These are phyloP conservation scores for Ctenopoma multispine DNA, from an alignment of 2,797 vertebrate species.

Conservation along the genomic window DNA sequence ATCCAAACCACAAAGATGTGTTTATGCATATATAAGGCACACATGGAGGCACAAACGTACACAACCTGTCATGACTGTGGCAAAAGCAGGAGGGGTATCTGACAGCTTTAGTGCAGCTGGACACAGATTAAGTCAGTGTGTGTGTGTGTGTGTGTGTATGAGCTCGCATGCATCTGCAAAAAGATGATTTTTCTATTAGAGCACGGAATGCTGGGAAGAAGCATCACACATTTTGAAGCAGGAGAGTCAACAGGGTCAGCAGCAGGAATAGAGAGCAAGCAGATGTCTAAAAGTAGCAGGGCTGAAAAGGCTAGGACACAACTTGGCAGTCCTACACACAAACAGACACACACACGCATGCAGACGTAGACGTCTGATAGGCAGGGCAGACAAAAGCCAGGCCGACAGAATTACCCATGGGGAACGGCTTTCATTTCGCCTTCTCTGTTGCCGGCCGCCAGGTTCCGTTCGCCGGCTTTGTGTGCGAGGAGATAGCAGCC, in stretches of 20 bases:
- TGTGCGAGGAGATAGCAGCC: conserved; percentile 57
- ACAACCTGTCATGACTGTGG: conserved; percentile 2
- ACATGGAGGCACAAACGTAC: conserved; percentile 19
- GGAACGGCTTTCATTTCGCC: conserved; percentile 77
- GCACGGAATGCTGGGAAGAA: conserved; percentile 31
- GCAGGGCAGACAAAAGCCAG: conserved; percentile 65
- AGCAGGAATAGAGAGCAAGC: conserved; percentile 15
- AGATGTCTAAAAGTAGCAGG: conserved; percentile 11
- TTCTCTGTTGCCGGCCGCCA: conserved; percentile 48
- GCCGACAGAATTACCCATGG: conserved; percentile 66
- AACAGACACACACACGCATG: conserved; percentile 10
- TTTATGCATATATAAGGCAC: conserved; percentile 27
- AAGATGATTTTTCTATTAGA: conserved; percentile 36
- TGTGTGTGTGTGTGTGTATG: background rate
- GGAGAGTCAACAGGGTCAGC: conserved; percentile 38
- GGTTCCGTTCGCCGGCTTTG: conserved; percentile 59
- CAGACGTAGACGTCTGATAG: conserved; percentile 56
- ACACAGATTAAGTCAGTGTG: conserved; percentile 40
- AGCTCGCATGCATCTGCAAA: conserved; percentile 23
- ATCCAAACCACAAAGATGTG: conserved; percentile 39
- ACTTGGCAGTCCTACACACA: conserved; percentile 46
- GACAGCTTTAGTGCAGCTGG: conserved; percentile 36
- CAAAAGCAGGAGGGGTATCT: conserved; percentile 18
- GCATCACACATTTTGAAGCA: conserved; percentile 56
- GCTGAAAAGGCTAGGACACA: conserved; percentile 22